These are phyloP conservation scores for Microplitis deprimator DNA, from an alignment of 2,888 invertebrate genomes.

Conservation along the genomic window DNA sequence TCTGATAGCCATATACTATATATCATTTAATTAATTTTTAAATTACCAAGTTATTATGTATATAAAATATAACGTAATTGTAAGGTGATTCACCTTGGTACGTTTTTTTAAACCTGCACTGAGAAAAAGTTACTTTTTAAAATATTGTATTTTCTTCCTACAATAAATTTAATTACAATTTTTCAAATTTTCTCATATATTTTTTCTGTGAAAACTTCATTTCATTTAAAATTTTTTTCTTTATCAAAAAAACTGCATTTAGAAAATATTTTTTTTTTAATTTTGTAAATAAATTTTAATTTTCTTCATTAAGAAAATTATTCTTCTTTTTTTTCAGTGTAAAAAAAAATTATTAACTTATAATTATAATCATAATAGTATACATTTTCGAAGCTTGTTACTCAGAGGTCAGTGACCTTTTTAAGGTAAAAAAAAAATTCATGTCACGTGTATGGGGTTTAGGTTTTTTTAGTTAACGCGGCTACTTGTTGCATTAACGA, in stretches of 20 bases:
- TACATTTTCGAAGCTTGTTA: background rate
- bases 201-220: no score
- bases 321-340: no score
- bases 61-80: constrained; percentile 12
- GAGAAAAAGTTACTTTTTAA: background rate
- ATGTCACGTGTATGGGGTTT: constrained; percentile 30
- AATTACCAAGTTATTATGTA: constrained; percentile 26
- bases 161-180: background rate
- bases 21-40: background rate
- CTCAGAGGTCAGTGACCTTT: constrained; percentile 20
- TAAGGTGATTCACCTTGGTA: constrained; percentile 32
- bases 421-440: constrained; percentile 28
- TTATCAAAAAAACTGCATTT: no score
- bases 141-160: background rate
- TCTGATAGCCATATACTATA: constrained; percentile 26
- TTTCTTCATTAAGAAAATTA: no score
- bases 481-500: constrained; percentile 6
- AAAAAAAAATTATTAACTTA: no score
- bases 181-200: no score
- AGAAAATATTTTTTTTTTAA: no score
- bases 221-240: no score
- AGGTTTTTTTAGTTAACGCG: constrained; percentile 14
- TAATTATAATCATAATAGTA: background rate
- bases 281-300: no score
- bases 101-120: background rate